Base-by-base conservation (phyloP, 2,888 invertebrate species). In the Trichogramma evanescens region DNA sequence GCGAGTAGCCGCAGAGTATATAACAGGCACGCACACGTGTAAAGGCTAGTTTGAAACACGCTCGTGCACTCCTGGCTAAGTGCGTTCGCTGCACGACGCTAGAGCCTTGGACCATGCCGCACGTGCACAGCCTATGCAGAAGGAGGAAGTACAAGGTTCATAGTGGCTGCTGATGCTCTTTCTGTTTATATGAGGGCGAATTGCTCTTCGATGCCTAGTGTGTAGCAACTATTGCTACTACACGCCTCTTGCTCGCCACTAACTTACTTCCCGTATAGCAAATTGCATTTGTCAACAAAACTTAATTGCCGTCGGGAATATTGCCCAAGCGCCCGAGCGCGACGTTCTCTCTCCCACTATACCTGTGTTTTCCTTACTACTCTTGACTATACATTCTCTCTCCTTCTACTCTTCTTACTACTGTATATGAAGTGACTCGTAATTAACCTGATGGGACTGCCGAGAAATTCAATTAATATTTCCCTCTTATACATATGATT, bases 241-340 rank as follows among this genome's bases (percentile, higher is more conserved):
- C 26, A 26, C 26, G 26, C 26, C 26, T 26, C 26, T 26, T 26
- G 26, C 26, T 51, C 7, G 41, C 61, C 46, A 38, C 51, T 54
- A 61, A 61, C 46, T 58, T 54, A 55, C 58, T 57, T 50, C 55
- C 26, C 51, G n/a, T 13, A 13, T 51, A 5, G 53, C 67, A 75
- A 77, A 77, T 77, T 77, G 73, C 71, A 73, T 77, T 77, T 74
- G 74, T 75, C 74, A 76, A 76, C 75, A 74, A 70, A 66, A 68
- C 68, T 73, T 76, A 76, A 76, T 77, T 76, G 76, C 74, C 72
- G 66, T 63, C 64, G 70, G 70, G 73, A 74, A 73, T 74, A 74
- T 75, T 73, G 71, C 70, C 69, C 68, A 68, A 45, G 41, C 43
- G 43, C 26, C 6, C 51, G 40, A 7, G 9, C 8, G 40, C 39